phyloP scores from a whole-genome alignment of 2,113 vertebrate genomes.

The Dasypus novemcinctus region DNA sequence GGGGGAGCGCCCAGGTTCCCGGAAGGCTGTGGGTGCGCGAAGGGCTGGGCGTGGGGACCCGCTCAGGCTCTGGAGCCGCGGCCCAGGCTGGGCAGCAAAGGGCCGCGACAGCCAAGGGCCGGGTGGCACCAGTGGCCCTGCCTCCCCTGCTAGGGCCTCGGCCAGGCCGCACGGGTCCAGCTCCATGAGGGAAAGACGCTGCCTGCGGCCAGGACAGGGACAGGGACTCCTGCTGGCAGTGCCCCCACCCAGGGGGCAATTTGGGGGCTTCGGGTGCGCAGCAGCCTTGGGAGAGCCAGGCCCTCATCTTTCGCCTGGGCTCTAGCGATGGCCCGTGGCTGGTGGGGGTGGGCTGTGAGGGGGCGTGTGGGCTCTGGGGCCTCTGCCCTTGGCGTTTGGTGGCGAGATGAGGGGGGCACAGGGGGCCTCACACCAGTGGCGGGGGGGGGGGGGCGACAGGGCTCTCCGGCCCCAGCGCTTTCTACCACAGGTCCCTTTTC shows the following conservation, averaged over 20 bases:
- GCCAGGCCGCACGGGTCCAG: background rate
- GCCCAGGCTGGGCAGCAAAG: too few species aligned
- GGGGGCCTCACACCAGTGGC: background rate
- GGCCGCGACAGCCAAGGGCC: too few species aligned
- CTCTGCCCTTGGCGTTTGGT: slow-evolving; percentile 63
- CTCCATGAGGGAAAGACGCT: too few species aligned
- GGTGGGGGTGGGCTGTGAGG: background rate
- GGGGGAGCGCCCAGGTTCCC: too few species aligned
- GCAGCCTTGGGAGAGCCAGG: background rate
- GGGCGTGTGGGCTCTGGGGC: background rate
- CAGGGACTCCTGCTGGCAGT: too few species aligned
- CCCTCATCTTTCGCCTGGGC: background rate
- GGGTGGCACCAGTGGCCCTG: too few species aligned
- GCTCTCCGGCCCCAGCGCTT: background rate
- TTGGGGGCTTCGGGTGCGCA: too few species aligned
- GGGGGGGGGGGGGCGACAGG: slow-evolving; percentile 24
- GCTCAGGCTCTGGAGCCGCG: too few species aligned
- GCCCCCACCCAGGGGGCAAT: too few species aligned
- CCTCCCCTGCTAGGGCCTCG: background rate
- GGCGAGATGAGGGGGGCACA: slow-evolving; percentile 63
- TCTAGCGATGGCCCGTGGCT: background rate
- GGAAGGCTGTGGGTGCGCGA: too few species aligned
- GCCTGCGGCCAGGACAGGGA: too few species aligned
- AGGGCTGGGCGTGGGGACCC: too few species aligned
- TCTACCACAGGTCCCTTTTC: slow-evolving; percentile 44